Evolutionary conservation across 2,113 vertebrate species (phyloP).

Genomic region (Coregonus clupeaformis): DNA sequence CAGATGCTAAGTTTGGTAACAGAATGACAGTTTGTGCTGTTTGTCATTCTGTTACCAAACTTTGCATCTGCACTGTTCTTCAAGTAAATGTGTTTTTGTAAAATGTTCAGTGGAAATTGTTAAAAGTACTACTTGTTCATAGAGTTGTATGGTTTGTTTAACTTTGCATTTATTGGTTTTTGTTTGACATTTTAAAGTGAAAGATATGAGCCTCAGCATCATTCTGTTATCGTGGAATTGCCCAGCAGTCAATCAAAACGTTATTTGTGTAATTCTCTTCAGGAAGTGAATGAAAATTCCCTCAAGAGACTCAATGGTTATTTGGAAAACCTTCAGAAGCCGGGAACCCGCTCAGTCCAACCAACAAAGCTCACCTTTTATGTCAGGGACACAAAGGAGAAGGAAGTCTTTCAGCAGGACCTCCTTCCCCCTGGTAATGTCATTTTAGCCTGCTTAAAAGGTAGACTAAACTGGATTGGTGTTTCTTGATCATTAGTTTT

Average conservation of each 20-base stretch:
- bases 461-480: background rate
- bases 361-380: conserved; percentile 92
- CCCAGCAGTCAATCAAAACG: background rate
- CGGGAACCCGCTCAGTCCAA: conserved; percentile 76
- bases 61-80: too few species aligned
- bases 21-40: too few species aligned
- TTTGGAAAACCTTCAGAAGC: conserved; percentile 90
- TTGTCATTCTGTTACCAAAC: too few species aligned
- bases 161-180: too few species aligned
- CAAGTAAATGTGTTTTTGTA: too few species aligned
- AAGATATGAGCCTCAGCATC: too few species aligned
- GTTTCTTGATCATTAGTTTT: background rate
- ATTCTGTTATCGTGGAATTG: background rate
- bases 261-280: conserved; percentile 23
- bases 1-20: too few species aligned
- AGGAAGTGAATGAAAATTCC: conserved; percentile 98
- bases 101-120: too few species aligned
- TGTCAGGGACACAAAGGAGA: conserved; percentile 82
- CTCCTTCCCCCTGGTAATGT: conserved; percentile 73
- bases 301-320: conserved; percentile 88
- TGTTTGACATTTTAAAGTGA: too few species aligned
- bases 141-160: too few species aligned
- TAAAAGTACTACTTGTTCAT: too few species aligned
- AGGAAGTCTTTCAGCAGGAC: conserved; percentile 66
- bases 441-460: background rate